These are phyloP conservation scores for Busseola fusca DNA, from an alignment of 2,888 invertebrate species.

Conservation along the genomic window DNA sequence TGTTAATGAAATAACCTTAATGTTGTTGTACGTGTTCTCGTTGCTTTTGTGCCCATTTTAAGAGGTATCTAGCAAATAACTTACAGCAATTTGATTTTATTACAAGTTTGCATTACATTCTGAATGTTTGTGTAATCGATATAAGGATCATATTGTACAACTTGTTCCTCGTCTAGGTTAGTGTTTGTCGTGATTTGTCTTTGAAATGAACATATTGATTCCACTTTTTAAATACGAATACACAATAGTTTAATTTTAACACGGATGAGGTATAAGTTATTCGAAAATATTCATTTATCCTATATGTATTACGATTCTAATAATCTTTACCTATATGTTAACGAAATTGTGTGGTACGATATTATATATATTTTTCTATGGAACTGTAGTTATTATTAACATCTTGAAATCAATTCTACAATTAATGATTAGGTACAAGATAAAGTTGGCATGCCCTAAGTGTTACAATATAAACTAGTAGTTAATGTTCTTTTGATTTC, in stretches of 20 bases:
- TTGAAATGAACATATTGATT: slow-evolving; percentile 47
- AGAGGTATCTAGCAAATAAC: slow-evolving; percentile 29
- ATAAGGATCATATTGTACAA: slow-evolving; percentile 58
- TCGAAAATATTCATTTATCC: slow-evolving; percentile 45
- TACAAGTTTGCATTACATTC: slow-evolving; percentile 44
- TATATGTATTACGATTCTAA: slow-evolving; percentile 57
- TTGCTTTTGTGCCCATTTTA: slow-evolving; percentile 39
- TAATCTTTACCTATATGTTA: slow-evolving; percentile 58
- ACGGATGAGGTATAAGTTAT: slow-evolving; percentile 61
- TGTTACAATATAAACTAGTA: slow-evolving; percentile 27
- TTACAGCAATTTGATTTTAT: slow-evolving; percentile 25
- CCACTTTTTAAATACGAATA: slow-evolving; percentile 47
- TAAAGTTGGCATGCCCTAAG: slow-evolving; percentile 28
- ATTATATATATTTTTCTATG: slow-evolving; percentile 83
- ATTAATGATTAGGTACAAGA: slow-evolving; percentile 32
- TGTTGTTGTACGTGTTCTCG: slow-evolving; percentile 32
- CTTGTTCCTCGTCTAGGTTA: slow-evolving; percentile 65
- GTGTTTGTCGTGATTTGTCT: slow-evolving; percentile 37
- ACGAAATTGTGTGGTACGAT: slow-evolving; percentile 72
- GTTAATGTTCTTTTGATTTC: slow-evolving; percentile 44
- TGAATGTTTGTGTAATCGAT: slow-evolving; percentile 47
- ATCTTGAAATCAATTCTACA: slow-evolving; percentile 59
- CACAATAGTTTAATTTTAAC: slow-evolving; percentile 44
- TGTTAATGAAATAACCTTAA: slow-evolving; percentile 41
- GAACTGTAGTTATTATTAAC: slow-evolving; percentile 75